Base-by-base conservation (phyloP, 2,113 vertebrate species). In the Cololabis saira region DNA sequence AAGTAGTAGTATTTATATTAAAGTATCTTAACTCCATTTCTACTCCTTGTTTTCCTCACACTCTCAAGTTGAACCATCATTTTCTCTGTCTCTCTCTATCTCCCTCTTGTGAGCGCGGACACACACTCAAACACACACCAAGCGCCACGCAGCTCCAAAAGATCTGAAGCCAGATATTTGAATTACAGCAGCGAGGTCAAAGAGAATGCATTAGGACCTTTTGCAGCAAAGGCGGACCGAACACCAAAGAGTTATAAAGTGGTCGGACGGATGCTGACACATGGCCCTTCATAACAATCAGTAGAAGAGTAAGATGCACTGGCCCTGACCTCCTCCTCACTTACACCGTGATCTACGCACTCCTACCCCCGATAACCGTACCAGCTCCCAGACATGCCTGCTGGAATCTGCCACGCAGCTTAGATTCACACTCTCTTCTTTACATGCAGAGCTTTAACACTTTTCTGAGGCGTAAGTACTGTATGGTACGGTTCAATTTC, bases 121-220 rank as follows among this genome's bases (percentile, higher is more conserved):
- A 58, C 68, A 22, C 53, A 27, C 71, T 43, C 60, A 67, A 60
- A 64, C 64, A 73, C 71, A 63, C 40, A 64, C 67, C 56, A 76
- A 33, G 17, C 61, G 54, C 47, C 6, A 21, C 42, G 56, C 63
- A 61, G 83, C 82, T 53, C 30, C 0, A 68, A 55, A 12, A 91
- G 81, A 91, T 89, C 85, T 86, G 78, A 91, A 74, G 81, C 70
- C 72, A 69, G 71, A 77, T 76, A 61, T 75, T 71, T 91, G 92
- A 93, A 92, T 93, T 91, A 93, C 80, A 76, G 64, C 37, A 13
- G 40, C 8, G 4, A 59, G 92, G 90, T 93, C 92, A 92, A 81
- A 92, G 85, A 83, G 89, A 87, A 92, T 91, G 90, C 92, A 92
- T 92, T 93, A 92, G 79, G 81, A 80, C 87, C 81, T 86, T 84